These are phyloP conservation scores for Sebastes matsubarae DNA, from an alignment of 2,797 vertebrate genomes.

Conservation along the genomic window DNA sequence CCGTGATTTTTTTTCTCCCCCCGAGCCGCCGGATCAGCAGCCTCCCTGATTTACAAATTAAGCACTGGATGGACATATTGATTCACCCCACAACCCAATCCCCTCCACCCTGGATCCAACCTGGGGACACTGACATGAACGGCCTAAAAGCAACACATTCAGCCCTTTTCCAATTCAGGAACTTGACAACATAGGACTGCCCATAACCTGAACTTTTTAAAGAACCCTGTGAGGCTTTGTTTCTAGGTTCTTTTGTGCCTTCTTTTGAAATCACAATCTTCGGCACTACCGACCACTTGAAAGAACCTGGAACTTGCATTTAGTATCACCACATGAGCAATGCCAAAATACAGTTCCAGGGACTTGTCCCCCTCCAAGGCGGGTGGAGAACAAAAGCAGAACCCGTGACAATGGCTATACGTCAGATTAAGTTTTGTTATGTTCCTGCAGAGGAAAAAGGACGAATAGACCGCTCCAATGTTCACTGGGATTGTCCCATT, in stretches of 20 bases:
- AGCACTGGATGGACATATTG: too few relatives aligned
- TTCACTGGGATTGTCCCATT: slow-evolving; percentile 4
- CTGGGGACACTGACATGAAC: not conserved
- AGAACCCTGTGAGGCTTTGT: not conserved
- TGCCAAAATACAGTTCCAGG: slow-evolving; percentile 7
- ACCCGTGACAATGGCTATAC: slow-evolving; percentile 3
- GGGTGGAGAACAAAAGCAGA: slow-evolving; percentile 13
- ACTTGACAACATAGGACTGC: not conserved
- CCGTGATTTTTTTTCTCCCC: too few relatives aligned
- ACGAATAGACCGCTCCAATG: not conserved
- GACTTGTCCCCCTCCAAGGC: not conserved
- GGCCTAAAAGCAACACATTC: not conserved
- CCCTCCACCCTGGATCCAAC: not conserved
- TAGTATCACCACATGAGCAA: not conserved
- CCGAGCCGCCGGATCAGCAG: too few relatives aligned
- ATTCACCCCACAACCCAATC: not conserved
- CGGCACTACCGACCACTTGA: not conserved
- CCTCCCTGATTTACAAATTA: too few relatives aligned
- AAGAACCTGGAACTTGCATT: slow-evolving; percentile 16
- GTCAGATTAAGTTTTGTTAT: slow-evolving; percentile 5
- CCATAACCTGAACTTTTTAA: not conserved
- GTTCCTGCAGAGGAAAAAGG: slow-evolving; percentile 5
- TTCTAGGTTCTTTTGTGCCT: not conserved
- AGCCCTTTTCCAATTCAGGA: not conserved
- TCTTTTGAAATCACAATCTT: slow-evolving; percentile 38